Percentiles rank a stretch among this genome's conserved stretches.
phyloP scores from a whole-genome alignment of 1,140 invertebrate species.

The Meteorus sp. region DNA sequence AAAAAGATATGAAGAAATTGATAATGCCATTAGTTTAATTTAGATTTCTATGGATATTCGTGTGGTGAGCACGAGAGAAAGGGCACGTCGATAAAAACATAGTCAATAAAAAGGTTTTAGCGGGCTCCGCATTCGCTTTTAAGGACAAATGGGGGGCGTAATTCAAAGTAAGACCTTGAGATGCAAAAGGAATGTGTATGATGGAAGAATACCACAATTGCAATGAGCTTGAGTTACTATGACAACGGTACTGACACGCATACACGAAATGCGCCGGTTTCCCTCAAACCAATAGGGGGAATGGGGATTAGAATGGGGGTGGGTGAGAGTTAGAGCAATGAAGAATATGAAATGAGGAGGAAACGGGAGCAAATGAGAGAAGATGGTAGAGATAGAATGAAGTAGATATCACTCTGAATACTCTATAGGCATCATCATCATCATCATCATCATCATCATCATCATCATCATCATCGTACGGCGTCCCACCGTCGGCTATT shows the following conservation, averaged over 20 bases:
- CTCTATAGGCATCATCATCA: conserved; percentile 5
- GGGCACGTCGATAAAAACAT: too few species aligned
- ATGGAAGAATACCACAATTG: neutral
- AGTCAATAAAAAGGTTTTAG: too few species aligned
- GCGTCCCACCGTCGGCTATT: conserved; percentile 24
- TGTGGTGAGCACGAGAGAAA: too few species aligned
- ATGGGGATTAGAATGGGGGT: too few species aligned
- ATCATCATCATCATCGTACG: conserved; percentile 13
- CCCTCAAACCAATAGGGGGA: conserved; percentile 1
- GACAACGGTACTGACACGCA: conserved; percentile 15
- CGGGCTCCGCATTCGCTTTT: neutral
- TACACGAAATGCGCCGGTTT: conserved; percentile 1
- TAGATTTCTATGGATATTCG: too few species aligned
- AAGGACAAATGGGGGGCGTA: neutral
- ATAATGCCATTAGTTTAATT: neutral
- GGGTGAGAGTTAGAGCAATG: too few species aligned
- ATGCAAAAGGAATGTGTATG: neutral
- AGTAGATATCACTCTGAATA: neutral
- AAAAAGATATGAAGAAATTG: neutral
- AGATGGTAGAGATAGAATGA: conserved; percentile 1
- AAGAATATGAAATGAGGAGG: too few species aligned
- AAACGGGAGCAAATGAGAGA: neutral
- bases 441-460: conserved; percentile 7
- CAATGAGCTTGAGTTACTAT: conserved; percentile 17
- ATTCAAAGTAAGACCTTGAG: conserved; percentile 1